Evolutionary conservation across 2,888 invertebrate species (phyloP).

Genomic region (Agrilus biguttatus): DNA sequence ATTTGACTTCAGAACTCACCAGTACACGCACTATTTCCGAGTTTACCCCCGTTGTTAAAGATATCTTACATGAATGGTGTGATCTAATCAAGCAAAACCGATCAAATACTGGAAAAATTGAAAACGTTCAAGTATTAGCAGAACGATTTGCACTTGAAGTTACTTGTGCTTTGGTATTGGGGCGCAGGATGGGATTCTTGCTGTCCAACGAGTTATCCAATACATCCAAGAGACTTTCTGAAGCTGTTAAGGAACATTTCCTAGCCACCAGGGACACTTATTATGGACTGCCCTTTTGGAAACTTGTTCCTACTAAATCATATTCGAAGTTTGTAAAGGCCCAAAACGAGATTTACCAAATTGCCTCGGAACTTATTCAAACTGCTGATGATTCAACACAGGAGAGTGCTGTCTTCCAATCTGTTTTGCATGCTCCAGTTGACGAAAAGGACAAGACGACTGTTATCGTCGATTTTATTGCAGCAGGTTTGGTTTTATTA

Average conservation of each 20-base stretch:
- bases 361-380: constrained; percentile 66
- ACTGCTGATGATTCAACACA: constrained; percentile 42
- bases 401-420: constrained; percentile 57
- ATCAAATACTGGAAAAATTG: constrained; percentile 34
- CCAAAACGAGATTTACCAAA: constrained; percentile 63
- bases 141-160: constrained; percentile 71
- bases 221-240: constrained; percentile 46
- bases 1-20: constrained; percentile 60
- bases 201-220: constrained; percentile 25
- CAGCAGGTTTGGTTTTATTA: constrained; percentile 50
- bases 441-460: constrained; percentile 73
- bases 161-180: constrained; percentile 65
- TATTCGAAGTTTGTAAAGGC: constrained; percentile 56
- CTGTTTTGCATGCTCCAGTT: constrained; percentile 55
- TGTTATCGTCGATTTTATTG: constrained; percentile 73
- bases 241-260: constrained; percentile 66
- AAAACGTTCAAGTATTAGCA: constrained; percentile 56
- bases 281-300: constrained; percentile 73
- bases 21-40: constrained; percentile 61
- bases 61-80: constrained; percentile 65
- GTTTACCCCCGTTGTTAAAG: constrained; percentile 60
- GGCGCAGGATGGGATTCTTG: constrained; percentile 63
- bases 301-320: constrained; percentile 56
- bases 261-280: constrained; percentile 66
- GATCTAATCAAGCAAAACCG: constrained; percentile 45